Evolutionary conservation across 2,888 invertebrate species (phyloP), one percentile per base, ranked within the genome.

Genomic region (Acleris cristana): DNA sequence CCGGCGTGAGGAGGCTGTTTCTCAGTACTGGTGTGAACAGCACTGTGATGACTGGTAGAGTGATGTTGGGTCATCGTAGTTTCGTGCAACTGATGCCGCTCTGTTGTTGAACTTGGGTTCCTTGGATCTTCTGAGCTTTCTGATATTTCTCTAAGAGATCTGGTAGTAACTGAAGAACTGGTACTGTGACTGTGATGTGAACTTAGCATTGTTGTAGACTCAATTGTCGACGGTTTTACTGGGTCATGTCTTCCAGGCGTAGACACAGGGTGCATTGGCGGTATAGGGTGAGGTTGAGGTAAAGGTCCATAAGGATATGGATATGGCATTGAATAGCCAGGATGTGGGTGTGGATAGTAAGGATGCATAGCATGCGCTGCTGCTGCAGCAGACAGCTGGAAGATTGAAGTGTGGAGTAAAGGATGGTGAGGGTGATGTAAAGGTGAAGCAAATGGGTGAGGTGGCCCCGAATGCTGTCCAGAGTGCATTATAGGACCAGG

Each of bases 401-500:
- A 91, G 69, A 96, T 90, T 3, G 95, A 94, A 21, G 95, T 95
- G 79, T 95, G 96, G 80, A 96, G 94, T 57, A 96, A 84, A 1
- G 94, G 94, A 82, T 96, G 96, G 80, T 95, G 96, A 19, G 96
- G 95, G 76, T 97, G 97, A 76, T 95, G 96, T 83, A 95, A 93
- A 55, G 94, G 94, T 0, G 95, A 94, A 70, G 95, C 94, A 85
- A 96, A 95, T 18, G 95, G 94, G 86, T 94, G 95, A 58, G 95
- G 95, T 2, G 94, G 95, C 70, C 96, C 96, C 55, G 95, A 95
- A 78, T 95, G 96, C 79, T 96, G 96, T 2, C 96, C 94, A 7
- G 96, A 95, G 83, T 96, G 96, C 92, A 96, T 95, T 16, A 95
- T 93, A 5, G 95, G 95, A 40, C 95, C 95, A 14, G 95, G 93